Conservation (phyloP, 2,797 vertebrate genomes). For the Rhinella marina region DNA sequence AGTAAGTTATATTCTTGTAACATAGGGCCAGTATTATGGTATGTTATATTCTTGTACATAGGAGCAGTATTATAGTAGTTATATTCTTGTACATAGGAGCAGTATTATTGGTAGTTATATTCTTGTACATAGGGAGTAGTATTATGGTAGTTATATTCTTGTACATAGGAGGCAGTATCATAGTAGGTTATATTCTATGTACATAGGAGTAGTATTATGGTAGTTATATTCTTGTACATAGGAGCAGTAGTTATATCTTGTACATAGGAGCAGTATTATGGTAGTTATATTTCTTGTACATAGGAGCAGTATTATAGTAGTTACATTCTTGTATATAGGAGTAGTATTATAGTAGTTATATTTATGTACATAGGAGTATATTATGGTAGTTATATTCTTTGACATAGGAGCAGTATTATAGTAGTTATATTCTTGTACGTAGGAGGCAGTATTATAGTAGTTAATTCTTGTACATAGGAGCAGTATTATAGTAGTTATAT, state of each 20-base stretch:
- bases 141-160: constrained; percentile 2
- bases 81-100: background rate
- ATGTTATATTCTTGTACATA: background rate
- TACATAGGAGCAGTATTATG: background rate
- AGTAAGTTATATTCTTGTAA: too few species aligned
- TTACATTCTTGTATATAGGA: background rate
- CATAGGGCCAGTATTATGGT: background rate
- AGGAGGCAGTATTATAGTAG: constrained; percentile 1
- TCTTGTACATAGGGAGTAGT: background rate
- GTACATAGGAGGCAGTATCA: background rate
- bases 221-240: too few species aligned
- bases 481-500: constrained; percentile 10
- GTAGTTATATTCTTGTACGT: background rate
- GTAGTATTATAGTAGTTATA: constrained; percentile 6
- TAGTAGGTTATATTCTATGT: too few species aligned
- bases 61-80: constrained; percentile 9
- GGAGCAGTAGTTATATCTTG: too few species aligned
- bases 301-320: background rate
- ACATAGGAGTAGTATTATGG: too few species aligned
- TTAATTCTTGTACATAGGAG: background rate
- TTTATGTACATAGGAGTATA: background rate
- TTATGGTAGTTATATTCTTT: constrained; percentile 3
- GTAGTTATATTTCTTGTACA: background rate
- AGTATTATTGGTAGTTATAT: constrained; percentile 6
- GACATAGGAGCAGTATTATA: background rate